These are phyloP conservation scores for Hipposideros armiger DNA, from an alignment of 2,113 vertebrate species.

Conservation along the genomic window DNA sequence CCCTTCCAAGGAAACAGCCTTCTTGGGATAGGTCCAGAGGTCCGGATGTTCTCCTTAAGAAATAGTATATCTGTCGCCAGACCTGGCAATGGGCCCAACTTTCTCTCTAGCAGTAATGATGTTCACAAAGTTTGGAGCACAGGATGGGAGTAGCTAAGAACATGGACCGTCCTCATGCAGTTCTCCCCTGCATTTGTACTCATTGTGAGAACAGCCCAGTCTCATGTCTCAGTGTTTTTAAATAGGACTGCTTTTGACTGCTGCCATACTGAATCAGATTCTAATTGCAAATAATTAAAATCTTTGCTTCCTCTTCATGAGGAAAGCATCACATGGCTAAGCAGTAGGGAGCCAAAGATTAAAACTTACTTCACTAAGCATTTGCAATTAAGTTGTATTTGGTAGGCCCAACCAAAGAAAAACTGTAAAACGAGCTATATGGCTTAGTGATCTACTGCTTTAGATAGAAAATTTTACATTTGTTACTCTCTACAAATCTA, in stretches of 20 bases:
- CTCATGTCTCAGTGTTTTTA: slow-evolving; percentile 27
- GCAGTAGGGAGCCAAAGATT: slow-evolving; percentile 40
- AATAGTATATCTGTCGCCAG: not conserved
- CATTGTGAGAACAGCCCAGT: not conserved
- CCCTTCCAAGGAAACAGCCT: not conserved
- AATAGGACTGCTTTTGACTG: not conserved
- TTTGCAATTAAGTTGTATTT: slow-evolving; percentile 15
- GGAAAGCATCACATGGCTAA: slow-evolving; percentile 29
- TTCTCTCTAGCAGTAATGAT: not conserved
- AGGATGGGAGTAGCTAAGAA: not conserved
- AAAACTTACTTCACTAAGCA: slow-evolving; percentile 50
- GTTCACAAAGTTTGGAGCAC: not conserved
- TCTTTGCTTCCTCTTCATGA: slow-evolving; percentile 18
- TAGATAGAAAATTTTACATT: not conserved
- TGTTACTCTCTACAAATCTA: not conserved
- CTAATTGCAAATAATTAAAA: slow-evolving; percentile 63
- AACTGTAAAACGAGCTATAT: not conserved
- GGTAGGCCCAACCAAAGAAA: not conserved
- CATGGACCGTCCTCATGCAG: not conserved
- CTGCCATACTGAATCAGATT: slow-evolving; percentile 48
- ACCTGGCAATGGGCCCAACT: not conserved
- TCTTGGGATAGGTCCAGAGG: not conserved
- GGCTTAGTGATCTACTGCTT: not conserved
- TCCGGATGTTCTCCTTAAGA: not conserved
- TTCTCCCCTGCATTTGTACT: not conserved